These are phyloP conservation scores for Gobiocypris rarus DNA, from an alignment of 2,113 vertebrate species.

Conservation along the genomic window DNA sequence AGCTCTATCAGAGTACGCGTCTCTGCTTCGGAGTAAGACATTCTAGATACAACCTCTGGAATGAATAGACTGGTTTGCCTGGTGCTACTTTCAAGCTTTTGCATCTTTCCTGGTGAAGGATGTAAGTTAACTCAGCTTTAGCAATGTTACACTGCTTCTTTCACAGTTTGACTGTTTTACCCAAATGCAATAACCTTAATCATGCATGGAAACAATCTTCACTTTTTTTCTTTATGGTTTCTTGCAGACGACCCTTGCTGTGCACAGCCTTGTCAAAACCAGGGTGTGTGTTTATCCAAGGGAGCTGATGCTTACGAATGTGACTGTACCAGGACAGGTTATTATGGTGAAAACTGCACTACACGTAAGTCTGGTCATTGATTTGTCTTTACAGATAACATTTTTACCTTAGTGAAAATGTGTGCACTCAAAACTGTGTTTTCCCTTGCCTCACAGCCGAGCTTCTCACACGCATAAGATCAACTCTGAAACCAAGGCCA, in stretches of 20 bases:
- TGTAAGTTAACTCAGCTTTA: constrained; percentile 40
- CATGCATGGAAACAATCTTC: background rate
- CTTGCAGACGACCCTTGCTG: constrained; percentile 89
- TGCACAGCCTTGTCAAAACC: constrained; percentile 92
- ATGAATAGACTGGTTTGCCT: constrained; percentile 47
- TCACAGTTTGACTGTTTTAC: background rate
- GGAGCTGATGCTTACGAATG: constrained; percentile 85
- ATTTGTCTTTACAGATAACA: background rate
- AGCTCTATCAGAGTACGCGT: background rate
- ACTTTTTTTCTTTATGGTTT: background rate
- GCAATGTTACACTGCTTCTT: background rate
- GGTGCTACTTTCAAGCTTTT: constrained; percentile 41
- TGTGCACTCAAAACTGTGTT: background rate
- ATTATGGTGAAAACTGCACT: constrained; percentile 87
- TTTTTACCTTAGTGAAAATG: background rate
- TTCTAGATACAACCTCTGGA: constrained; percentile 19
- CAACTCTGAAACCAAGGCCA: constrained; percentile 84
- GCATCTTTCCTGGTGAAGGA: constrained; percentile 41
- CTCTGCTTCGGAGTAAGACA: background rate
- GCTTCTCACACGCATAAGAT: constrained; percentile 84
- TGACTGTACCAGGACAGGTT: constrained; percentile 93
- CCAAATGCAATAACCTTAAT: background rate
- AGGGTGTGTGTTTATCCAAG: constrained; percentile 82
- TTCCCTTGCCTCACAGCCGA: constrained; percentile 78
- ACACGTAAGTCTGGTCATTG: constrained; percentile 78